Percentiles rank a stretch among this genome's conserved stretches.
Conservation (phyloP, 2,113 vertebrate genomes). For the Ictalurus furcatus region DNA sequence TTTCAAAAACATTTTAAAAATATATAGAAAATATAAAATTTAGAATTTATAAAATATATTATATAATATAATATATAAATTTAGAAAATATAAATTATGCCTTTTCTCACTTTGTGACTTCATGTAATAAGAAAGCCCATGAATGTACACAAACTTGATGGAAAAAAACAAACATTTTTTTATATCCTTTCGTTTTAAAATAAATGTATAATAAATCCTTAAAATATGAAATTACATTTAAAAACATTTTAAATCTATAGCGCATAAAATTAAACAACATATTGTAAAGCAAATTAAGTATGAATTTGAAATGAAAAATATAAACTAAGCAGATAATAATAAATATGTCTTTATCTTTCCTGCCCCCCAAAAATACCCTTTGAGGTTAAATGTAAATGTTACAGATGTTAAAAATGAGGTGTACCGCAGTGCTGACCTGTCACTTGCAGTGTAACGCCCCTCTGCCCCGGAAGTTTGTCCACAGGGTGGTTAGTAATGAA, state of each 20-base stretch:
- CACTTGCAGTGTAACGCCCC: conserved; percentile 64
- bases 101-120: neutral
- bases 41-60: too few species aligned
- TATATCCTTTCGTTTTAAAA: neutral
- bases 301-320: neutral
- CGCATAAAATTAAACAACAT: too few species aligned
- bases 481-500: conserved; percentile 67
- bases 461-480: conserved; percentile 70
- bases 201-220: neutral
- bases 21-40: neutral
- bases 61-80: too few species aligned
- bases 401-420: conserved; percentile 46
- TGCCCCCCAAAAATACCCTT: neutral
- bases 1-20: neutral
- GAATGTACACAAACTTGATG: neutral
- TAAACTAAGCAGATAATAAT: neutral
- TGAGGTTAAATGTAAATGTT: neutral
- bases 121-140: neutral
- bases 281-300: neutral
- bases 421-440: conserved; percentile 57
- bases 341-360: neutral
- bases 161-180: neutral
- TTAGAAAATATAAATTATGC: neutral
- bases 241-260: neutral
- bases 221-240: neutral